Conservation (phyloP, 2,797 vertebrate species). For the Peromyscus melanophrys region DNA sequence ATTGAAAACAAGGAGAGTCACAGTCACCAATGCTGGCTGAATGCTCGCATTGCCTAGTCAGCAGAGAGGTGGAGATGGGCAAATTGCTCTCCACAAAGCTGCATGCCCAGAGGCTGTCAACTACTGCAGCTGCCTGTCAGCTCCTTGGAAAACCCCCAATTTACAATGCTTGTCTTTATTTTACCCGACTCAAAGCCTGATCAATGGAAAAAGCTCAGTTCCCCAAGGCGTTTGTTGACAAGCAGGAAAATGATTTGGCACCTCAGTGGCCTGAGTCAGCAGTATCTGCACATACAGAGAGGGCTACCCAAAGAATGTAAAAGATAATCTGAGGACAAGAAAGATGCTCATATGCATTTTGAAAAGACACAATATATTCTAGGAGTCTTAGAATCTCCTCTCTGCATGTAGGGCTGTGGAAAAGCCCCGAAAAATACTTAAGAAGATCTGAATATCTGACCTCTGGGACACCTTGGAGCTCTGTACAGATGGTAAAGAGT, state of each 20-base stretch:
- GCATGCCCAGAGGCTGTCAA: background rate
- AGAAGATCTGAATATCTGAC: background rate
- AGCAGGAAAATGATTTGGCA: background rate
- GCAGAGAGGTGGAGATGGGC: background rate
- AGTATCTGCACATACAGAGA: background rate
- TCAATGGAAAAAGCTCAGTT: background rate
- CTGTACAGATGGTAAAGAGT: background rate
- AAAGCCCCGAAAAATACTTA: background rate
- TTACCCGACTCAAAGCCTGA: background rate
- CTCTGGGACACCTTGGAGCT: background rate
- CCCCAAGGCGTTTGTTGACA: background rate
- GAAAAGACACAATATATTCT: background rate
- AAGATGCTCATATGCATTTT: background rate
- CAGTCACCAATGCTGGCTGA: background rate
- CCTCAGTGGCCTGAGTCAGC: background rate
- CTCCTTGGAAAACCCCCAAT: background rate
- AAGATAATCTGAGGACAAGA: conserved; percentile 3
- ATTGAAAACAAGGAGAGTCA: background rate
- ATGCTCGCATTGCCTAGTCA: background rate
- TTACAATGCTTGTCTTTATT: conserved; percentile 21
- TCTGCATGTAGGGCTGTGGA: background rate
- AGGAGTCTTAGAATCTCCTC: background rate
- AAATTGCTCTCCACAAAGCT: background rate
- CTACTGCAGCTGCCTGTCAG: background rate
- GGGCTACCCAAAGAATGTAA: background rate